A percentile compares a stretch with the other conserved stretches of the same genome.
Evolutionary conservation across 2,797 vertebrate species (phyloP).

Genomic region (Bovichtus variegatus): DNA sequence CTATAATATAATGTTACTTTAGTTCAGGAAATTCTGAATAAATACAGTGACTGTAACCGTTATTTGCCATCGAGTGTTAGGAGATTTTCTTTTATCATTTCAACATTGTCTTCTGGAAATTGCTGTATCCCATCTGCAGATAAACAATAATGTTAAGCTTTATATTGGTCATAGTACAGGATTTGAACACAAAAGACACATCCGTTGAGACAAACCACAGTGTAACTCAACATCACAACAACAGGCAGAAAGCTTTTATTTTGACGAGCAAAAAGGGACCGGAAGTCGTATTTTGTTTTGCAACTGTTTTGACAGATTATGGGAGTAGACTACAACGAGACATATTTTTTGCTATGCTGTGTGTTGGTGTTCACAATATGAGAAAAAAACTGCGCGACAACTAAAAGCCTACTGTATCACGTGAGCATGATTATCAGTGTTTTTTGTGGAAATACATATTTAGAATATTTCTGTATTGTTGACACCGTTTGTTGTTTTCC

Average conservation of each 20-base stretch:
- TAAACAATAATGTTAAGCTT: too few species aligned
- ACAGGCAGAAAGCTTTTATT: slow-evolving; percentile 26
- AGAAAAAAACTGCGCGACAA: not conserved
- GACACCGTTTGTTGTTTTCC: not conserved
- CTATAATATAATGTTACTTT: too few species aligned
- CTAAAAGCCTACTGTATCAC: not conserved
- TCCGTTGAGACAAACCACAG: too few species aligned
- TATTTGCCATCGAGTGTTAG: too few species aligned
- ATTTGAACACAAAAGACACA: too few species aligned
- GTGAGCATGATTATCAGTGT: slow-evolving; percentile 31
- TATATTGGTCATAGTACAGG: too few species aligned
- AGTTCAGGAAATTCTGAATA: too few species aligned
- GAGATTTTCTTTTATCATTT: too few species aligned
- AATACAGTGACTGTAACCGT: too few species aligned
- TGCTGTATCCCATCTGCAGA: too few species aligned
- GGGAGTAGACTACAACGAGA: not conserved
- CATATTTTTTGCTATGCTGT: not conserved
- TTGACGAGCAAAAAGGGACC: slow-evolving; percentile 2
- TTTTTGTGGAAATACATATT: not conserved
- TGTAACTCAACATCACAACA: too few species aligned
- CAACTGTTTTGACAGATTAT: not conserved
- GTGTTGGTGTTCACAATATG: slow-evolving; percentile 36
- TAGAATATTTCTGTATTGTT: not conserved
- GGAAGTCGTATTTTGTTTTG: slow-evolving; percentile 52
- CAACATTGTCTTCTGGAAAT: too few species aligned